These are phyloP conservation scores for Helicoverpa armigera DNA, from an alignment of 1,140 invertebrate genomes.

Conservation along the genomic window DNA sequence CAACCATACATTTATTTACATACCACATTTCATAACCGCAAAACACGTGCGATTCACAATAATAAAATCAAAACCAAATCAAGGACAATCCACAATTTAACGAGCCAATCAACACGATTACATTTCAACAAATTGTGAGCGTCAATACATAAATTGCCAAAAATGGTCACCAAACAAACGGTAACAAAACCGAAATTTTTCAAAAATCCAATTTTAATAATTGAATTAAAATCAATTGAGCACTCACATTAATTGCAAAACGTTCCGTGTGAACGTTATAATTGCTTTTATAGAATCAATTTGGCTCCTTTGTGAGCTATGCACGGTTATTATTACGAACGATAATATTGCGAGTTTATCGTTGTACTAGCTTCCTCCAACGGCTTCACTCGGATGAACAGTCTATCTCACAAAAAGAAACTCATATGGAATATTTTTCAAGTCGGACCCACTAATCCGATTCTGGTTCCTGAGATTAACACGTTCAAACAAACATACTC, in stretches of 20 bases:
- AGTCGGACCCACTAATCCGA: too few relatives aligned
- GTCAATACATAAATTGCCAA: constrained; percentile 12
- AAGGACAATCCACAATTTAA: not conserved
- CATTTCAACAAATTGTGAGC: not conserved
- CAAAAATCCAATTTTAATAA: constrained; percentile 39
- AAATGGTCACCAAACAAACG: not conserved
- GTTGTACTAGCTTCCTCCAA: not conserved
- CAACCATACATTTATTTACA: too few relatives aligned
- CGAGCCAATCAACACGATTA: not conserved
- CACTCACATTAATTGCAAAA: constrained; percentile 35
- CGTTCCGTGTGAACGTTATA: constrained; percentile 35
- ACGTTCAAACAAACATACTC: too few relatives aligned
- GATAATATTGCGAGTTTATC: not conserved
- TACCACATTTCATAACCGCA: too few relatives aligned
- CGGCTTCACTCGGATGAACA: too few relatives aligned
- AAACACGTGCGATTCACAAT: too few relatives aligned
- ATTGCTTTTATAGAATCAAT: constrained; percentile 37
- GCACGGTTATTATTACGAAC: not conserved
- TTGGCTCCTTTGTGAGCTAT: constrained; percentile 14
- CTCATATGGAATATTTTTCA: too few relatives aligned
- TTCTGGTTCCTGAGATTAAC: too few relatives aligned
- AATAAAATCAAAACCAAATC: too few relatives aligned
- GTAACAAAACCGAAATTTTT: constrained; percentile 15
- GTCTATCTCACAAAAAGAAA: too few relatives aligned
- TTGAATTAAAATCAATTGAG: constrained; percentile 40